phyloP scores from a whole-genome alignment of 2,113 vertebrate species.

The Orthochromis malagaraziensis region DNA sequence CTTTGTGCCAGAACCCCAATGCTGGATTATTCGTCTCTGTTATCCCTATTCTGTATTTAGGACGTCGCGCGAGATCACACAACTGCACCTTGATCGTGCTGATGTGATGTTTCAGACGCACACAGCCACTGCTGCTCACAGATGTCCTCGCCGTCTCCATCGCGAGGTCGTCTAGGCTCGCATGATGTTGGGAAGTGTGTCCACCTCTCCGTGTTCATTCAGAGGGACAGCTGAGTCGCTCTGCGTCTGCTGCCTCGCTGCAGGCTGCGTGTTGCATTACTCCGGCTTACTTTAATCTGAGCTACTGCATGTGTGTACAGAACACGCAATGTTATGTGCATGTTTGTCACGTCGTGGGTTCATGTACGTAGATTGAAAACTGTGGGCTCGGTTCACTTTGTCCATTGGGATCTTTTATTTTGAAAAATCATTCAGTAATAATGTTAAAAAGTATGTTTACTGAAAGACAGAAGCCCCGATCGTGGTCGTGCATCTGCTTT shows the following conservation, averaged over 20 bases:
- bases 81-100: neutral
- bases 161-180: neutral
- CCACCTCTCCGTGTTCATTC: neutral
- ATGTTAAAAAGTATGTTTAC: neutral
- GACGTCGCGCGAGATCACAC: neutral
- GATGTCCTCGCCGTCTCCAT: neutral
- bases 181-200: neutral
- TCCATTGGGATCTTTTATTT: neutral
- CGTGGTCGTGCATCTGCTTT: neutral
- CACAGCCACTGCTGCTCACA: neutral
- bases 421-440: fast-evolving
- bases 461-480: neutral
- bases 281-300: neutral
- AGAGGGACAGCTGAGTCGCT: neutral
- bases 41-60: neutral
- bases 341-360: neutral
- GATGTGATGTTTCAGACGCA: neutral
- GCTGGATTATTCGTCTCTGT: neutral
- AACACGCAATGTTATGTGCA: no score
- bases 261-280: neutral
- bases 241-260: neutral
- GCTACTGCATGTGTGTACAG: neutral
- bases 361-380: neutral
- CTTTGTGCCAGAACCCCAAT: neutral
- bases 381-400: neutral